Evolutionary conservation across 2,113 vertebrate genomes (phyloP).

Genomic region (Oreochromis spilurus): DNA sequence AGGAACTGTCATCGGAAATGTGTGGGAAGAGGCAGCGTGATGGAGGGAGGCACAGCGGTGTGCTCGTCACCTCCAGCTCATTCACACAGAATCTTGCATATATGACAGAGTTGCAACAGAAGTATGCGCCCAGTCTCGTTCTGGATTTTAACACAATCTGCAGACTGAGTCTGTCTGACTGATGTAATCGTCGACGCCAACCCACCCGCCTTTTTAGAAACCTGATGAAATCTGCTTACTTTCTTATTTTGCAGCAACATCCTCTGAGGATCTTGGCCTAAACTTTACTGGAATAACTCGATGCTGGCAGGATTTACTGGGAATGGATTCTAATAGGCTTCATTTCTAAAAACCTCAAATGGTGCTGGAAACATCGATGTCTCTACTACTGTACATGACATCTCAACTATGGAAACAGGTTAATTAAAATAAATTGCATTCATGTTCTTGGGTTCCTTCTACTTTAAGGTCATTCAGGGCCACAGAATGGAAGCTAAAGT

Average conservation of each 20-base stretch:
- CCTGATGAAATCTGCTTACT: background rate
- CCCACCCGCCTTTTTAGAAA: rapidly evolving
- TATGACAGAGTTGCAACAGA: background rate
- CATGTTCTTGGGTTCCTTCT: background rate
- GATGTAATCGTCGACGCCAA: background rate
- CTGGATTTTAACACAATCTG: background rate
- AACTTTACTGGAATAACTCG: background rate
- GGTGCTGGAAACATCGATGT: background rate
- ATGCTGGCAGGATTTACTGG: background rate
- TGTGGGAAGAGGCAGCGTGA: background rate
- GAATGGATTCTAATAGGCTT: background rate
- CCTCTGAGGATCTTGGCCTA: background rate
- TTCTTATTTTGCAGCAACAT: background rate
- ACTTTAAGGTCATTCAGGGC: background rate
- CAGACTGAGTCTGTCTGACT: background rate
- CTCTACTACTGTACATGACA: background rate
- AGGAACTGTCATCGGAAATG: background rate
- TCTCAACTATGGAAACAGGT: background rate
- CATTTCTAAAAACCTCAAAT: background rate
- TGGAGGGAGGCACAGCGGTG: rapidly evolving
- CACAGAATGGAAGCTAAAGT: rapidly evolving
- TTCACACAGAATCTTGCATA: background rate
- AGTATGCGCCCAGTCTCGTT: background rate
- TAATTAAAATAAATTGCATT: background rate
- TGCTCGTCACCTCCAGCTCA: background rate